These are phyloP conservation scores for Pseudoatta argentina DNA, from an alignment of 1,140 invertebrate genomes.

Conservation along the genomic window DNA sequence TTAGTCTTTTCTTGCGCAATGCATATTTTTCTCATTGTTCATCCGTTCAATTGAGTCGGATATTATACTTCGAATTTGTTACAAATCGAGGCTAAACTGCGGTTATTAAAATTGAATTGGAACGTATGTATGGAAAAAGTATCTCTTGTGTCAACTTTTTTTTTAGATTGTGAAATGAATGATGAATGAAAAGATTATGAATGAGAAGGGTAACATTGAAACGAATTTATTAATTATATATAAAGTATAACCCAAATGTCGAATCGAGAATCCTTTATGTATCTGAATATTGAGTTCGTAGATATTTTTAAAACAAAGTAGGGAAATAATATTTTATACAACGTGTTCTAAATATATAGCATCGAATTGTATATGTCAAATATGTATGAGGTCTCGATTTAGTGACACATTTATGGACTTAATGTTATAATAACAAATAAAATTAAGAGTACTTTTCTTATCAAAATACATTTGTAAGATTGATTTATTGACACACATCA, in stretches of 20 bases:
- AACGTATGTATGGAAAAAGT: constrained; percentile 12
- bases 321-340: constrained; percentile 45
- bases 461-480: constrained; percentile 40
- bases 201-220: constrained; percentile 54
- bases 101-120: constrained; percentile 9
- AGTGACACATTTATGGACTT: constrained; percentile 42
- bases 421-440: constrained; percentile 39
- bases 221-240: constrained; percentile 62
- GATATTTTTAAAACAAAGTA: constrained; percentile 27
- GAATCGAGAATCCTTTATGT: constrained; percentile 35
- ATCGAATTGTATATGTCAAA: constrained; percentile 47
- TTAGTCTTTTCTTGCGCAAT: constrained; percentile 55
- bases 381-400: constrained; percentile 25
- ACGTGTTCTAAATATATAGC: constrained; percentile 28
- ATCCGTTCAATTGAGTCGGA: constrained; percentile 32
- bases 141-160: constrained; percentile 30
- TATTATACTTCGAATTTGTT: constrained; percentile 14
- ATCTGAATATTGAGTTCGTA: constrained; percentile 40
- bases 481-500: constrained; percentile 31
- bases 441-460: constrained; percentile 33
- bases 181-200: constrained; percentile 37
- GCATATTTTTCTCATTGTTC: constrained; percentile 39
- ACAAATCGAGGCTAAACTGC: constrained; percentile 3
- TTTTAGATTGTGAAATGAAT: constrained; percentile 27
- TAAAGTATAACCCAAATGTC: constrained; percentile 34